Evolutionary conservation across 2,113 vertebrate genomes (phyloP), one percentile per base, ranked within the genome.

Genomic region (Lepisosteus oculatus): DNA sequence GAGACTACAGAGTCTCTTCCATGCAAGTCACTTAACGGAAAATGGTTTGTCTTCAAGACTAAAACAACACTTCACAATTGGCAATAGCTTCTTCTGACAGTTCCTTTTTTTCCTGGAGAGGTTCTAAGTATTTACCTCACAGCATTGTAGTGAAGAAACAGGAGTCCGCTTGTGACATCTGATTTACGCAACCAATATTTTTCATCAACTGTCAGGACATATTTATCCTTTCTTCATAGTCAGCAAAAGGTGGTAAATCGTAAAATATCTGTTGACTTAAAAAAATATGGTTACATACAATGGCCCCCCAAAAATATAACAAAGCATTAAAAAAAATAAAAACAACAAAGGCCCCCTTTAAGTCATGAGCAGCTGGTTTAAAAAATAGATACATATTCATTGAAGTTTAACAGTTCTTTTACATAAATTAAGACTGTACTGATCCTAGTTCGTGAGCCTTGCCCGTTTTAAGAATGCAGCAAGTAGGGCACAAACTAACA

Each of bases 11-110:
- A n/a, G 17, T 43, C 65, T 13, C 43, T 67, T 43, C 29, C 61
- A 64, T 73, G 72, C 72, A 73, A 72, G 55, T 54, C 1, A 51
- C 57, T 63, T 14, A 12, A 17, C 43, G 8, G 12, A 72, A 11
- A 8, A 62, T 43, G 12, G 17, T 69, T 54, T n/a, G 6, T 3
- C 15, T 13, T 59, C n/a, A n/a, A 59, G 29, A 29, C 29, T 29
- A 29, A 29, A 29, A 29, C 29, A 29, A 29, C 29, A 29, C 29
- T 29, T 29, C 29, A 29, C 29, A 59, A 13, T 59, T 59, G 57
- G 57, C 57, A 59, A 14, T 13, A 13, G 11, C n/a, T n/a, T 13
- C 4, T n/a, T n/a, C 14, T 12, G 12, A 5, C 57, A n/a, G 57
- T 9, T 51, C 57, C 57, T 59, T 8, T n/a, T 59, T 13, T 6